A percentile compares a stretch with the other conserved stretches of the same genome.
Evolutionary conservation across 2,797 vertebrate genomes (phyloP).

Genomic region (Buphagus erythrorhynchus): DNA sequence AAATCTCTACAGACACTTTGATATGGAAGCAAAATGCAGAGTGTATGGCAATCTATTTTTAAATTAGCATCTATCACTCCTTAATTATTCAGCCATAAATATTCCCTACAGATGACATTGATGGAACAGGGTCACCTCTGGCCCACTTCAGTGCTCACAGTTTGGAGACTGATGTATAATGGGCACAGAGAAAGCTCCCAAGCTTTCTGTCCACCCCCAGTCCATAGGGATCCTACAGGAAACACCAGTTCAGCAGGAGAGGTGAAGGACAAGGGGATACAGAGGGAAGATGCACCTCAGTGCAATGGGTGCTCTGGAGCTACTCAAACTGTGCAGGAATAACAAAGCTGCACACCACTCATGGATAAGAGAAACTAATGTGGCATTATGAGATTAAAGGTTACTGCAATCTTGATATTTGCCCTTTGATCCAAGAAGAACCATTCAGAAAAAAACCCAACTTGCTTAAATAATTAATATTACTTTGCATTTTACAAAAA

Average conservation of each 20-base stretch:
- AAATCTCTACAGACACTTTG: neutral
- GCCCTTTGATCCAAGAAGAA: neutral
- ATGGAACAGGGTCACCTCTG: neutral
- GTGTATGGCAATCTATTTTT: neutral
- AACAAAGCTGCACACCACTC: neutral
- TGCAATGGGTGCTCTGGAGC: neutral
- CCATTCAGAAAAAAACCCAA: neutral
- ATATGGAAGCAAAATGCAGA: neutral
- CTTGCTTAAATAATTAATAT: neutral
- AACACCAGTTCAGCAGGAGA: neutral
- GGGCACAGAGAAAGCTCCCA: neutral
- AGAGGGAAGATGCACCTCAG: neutral
- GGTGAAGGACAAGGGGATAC: neutral
- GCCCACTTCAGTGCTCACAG: neutral
- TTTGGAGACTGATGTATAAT: neutral
- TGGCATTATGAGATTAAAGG: neutral
- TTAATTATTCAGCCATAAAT: constrained; percentile 36
- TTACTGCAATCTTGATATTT: neutral
- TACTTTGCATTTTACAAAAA: neutral
- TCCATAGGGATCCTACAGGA: neutral
- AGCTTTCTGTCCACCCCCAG: neutral
- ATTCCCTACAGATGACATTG: neutral
- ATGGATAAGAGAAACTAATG: neutral
- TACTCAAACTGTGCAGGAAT: neutral
- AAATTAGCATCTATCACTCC: neutral